A percentile compares a stretch with the other conserved stretches of the same genome.
phyloP scores from a whole-genome alignment of 2,113 vertebrate species.

The Catharus minimus region DNA sequence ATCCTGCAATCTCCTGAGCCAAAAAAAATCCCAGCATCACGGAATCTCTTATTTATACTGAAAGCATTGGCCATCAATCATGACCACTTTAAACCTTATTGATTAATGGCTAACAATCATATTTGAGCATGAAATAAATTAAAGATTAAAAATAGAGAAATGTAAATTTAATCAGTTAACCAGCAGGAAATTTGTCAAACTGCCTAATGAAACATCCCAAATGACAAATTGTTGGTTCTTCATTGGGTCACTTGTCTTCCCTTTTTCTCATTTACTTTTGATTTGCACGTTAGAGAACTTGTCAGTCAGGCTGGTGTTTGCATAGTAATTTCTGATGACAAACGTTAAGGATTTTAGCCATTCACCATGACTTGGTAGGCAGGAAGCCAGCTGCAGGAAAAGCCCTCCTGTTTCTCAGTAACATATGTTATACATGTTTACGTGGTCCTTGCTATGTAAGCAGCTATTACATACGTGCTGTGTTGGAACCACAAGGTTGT shows the following conservation, averaged over 20 bases:
- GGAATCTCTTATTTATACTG: constrained; percentile 19
- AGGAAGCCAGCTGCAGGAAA: constrained; percentile 9
- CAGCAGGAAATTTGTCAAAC: constrained; percentile 19
- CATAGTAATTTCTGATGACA: background rate
- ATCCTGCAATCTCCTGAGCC: background rate
- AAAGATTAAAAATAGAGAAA: constrained; percentile 34
- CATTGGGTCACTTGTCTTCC: background rate
- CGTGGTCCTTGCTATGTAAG: background rate
- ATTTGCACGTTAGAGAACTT: background rate
- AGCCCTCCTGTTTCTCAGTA: background rate
- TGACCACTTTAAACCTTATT: background rate
- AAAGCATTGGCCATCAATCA: constrained; percentile 26
- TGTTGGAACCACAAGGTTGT: background rate
- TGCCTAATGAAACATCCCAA: constrained; percentile 5
- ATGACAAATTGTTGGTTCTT: constrained; percentile 24
- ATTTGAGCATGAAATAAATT: constrained; percentile 37
- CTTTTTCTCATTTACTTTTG: background rate
- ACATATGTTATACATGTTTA: background rate
- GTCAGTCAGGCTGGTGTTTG: background rate
- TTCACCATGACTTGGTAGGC: background rate
- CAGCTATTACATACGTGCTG: background rate
- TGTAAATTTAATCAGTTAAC: constrained; percentile 32
- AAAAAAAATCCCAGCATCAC: background rate
- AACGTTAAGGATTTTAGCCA: background rate
- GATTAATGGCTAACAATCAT: constrained; percentile 34